Evolutionary conservation across 2,888 invertebrate genomes (phyloP).

Genomic region (Phymatocera aterrima): DNA sequence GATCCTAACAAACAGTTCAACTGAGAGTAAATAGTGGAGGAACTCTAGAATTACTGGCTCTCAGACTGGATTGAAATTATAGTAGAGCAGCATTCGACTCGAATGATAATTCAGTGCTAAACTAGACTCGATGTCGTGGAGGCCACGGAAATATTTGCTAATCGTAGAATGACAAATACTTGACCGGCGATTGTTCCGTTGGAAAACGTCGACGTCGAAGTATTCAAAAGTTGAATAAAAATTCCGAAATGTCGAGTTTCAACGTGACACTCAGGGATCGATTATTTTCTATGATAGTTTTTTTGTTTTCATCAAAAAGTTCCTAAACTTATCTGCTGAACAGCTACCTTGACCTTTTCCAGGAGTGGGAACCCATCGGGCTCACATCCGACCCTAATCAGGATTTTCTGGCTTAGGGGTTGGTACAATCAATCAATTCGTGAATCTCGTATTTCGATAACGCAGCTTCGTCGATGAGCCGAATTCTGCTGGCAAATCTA

Average conservation of each 20-base stretch:
- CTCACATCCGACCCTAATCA: not conserved
- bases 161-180: too few relatives aligned
- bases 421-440: not conserved
- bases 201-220: too few relatives aligned
- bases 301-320: too few relatives aligned
- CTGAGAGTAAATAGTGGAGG: not conserved
- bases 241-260: too few relatives aligned
- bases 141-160: too few relatives aligned
- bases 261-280: too few relatives aligned
- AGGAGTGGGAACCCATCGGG: not conserved
- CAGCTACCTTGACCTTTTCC: not conserved
- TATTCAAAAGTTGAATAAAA: too few relatives aligned
- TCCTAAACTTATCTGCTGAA: not conserved
- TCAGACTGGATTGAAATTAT: not conserved
- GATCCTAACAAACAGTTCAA: not conserved
- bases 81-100: too few relatives aligned
- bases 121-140: too few relatives aligned
- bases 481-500: not conserved
- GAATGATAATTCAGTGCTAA: too few relatives aligned
- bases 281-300: too few relatives aligned
- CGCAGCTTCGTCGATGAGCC: not conserved
- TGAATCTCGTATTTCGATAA: not conserved
- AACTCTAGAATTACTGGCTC: not conserved
- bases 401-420: not conserved
- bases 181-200: too few relatives aligned